Evolutionary conservation across 2,888 invertebrate genomes (phyloP).

Genomic region (Ephialtes manifestator): DNA sequence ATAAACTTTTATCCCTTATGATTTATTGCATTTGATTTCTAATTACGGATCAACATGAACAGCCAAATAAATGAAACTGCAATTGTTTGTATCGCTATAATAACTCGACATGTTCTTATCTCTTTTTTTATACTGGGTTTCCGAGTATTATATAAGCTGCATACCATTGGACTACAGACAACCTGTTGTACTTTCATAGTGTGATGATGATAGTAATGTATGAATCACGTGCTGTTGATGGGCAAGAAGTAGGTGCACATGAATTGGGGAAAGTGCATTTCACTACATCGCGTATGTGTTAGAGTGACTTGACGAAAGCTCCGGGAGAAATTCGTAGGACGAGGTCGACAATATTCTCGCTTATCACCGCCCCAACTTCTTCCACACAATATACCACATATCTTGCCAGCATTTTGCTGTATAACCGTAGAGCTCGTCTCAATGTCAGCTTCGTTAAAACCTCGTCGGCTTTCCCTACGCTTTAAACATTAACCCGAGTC

Average conservation of each 20-base stretch:
- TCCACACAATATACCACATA: slow-evolving; percentile 4
- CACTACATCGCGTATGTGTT: slow-evolving; percentile 53
- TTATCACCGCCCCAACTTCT: slow-evolving; percentile 6
- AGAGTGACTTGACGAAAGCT: slow-evolving; percentile 57
- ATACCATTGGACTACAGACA: slow-evolving; percentile 18
- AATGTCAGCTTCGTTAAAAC: slow-evolving; percentile 6
- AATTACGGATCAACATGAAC: no score
- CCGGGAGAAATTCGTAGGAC: slow-evolving; percentile 48
- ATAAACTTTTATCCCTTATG: no score
- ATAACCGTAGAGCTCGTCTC: background rate
- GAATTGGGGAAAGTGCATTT: slow-evolving; percentile 44
- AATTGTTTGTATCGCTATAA: no score
- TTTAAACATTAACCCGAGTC: background rate
- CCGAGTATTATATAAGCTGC: no score
- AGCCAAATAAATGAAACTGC: no score
- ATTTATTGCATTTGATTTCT: no score
- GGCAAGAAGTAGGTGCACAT: slow-evolving; percentile 54
- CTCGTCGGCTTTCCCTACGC: background rate
- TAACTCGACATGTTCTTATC: no score
- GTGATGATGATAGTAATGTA: slow-evolving; percentile 53
- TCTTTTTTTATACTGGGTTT: no score
- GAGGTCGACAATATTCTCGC: slow-evolving; percentile 55
- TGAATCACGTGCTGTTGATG: slow-evolving; percentile 48
- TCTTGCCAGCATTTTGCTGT: background rate
- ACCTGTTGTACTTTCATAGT: slow-evolving; percentile 35